These are phyloP conservation scores for Odocoileus virginianus DNA, from an alignment of 2,113 vertebrate species.

Conservation along the genomic window DNA sequence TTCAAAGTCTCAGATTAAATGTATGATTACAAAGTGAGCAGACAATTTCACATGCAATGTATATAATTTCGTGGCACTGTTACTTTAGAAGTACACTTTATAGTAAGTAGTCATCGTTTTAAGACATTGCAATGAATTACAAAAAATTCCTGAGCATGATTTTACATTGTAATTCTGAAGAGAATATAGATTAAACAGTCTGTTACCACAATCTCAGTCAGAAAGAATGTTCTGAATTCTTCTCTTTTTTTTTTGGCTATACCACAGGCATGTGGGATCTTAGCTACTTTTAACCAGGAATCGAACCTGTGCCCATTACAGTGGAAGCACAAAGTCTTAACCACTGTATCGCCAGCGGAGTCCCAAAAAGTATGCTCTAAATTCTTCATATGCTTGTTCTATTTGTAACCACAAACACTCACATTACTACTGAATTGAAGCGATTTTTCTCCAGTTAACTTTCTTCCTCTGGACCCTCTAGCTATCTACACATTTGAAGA, in stretches of 20 bases:
- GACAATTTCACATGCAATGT: neutral
- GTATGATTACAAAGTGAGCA: neutral
- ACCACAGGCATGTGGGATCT: neutral
- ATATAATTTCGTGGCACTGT: neutral
- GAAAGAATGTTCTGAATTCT: neutral
- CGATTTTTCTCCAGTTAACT: neutral
- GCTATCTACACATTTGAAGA: neutral
- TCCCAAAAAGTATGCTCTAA: neutral
- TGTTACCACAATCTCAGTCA: neutral
- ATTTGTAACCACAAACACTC: neutral
- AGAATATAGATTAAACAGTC: neutral
- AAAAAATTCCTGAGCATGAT: neutral
- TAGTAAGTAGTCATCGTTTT: neutral
- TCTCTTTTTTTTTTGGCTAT: neutral
- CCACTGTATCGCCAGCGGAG: neutral
- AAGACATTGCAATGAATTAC: neutral
- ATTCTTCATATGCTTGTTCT: neutral
- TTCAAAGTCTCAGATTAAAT: neutral
- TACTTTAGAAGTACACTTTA: neutral
- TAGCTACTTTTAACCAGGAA: neutral
- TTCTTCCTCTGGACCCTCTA: neutral
- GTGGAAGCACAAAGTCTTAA: neutral
- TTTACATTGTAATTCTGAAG: neutral
- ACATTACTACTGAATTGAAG: neutral
- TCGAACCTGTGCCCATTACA: neutral